Evolutionary conservation across 2,113 vertebrate genomes (phyloP).

Genomic region (Balaenoptera acutorostrata): DNA sequence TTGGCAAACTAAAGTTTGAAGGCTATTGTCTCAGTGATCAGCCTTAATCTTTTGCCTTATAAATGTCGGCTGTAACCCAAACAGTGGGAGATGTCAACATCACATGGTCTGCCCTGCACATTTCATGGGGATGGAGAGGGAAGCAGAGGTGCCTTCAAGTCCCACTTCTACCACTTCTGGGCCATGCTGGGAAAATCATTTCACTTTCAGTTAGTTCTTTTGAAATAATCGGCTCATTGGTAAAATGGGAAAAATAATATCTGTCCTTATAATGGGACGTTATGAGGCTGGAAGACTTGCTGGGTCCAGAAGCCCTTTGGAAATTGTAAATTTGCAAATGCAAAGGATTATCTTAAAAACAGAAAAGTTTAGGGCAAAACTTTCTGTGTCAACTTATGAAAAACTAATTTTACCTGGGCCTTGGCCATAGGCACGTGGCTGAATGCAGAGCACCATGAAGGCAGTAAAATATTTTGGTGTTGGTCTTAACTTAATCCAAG

Average conservation of each 20-base stretch:
- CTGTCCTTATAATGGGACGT: background rate
- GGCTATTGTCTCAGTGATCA: background rate
- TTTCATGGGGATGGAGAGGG: background rate
- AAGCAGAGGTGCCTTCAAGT: background rate
- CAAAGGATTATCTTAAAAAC: background rate
- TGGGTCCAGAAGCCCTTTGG: slow-evolving; percentile 21
- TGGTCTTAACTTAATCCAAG: background rate
- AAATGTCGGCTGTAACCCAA: background rate
- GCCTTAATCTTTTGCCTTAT: background rate
- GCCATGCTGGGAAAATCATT: background rate
- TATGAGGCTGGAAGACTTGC: background rate
- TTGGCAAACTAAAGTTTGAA: background rate
- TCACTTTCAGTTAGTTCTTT: background rate
- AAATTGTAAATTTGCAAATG: slow-evolving; percentile 24
- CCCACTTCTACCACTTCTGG: background rate
- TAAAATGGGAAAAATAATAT: background rate
- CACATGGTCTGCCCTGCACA: fast-evolving
- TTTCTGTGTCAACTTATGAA: background rate
- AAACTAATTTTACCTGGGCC: background rate
- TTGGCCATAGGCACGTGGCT: background rate
- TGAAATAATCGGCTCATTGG: background rate
- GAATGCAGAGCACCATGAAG: background rate
- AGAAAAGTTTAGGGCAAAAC: background rate
- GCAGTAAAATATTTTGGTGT: background rate
- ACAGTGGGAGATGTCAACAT: too few species aligned